phyloP scores from a whole-genome alignment of 2,797 vertebrate genomes.

The Cirrhinus molitorella region DNA sequence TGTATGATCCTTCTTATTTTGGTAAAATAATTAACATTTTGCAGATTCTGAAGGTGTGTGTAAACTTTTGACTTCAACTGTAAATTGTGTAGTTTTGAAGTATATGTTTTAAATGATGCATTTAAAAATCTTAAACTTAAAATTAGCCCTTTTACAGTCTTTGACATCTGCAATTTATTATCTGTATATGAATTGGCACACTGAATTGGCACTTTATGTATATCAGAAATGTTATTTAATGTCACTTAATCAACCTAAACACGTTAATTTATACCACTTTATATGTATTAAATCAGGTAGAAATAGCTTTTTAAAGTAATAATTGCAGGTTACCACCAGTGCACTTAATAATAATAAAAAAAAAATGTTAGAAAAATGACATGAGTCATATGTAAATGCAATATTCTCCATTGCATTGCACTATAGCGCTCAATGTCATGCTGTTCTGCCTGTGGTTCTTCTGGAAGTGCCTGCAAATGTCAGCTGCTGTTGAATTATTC shows the following conservation, averaged over 20 bases:
- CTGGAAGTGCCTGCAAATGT: conserved; percentile 2
- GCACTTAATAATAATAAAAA: not conserved
- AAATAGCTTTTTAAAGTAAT: no score
- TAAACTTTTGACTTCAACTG: no score
- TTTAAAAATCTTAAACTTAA: no score
- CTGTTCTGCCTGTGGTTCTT: not conserved
- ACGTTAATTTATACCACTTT: not conserved
- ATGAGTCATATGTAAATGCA: not conserved
- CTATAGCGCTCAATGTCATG: not conserved
- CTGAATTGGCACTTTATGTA: no score
- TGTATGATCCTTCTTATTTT: no score
- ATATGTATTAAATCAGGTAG: not conserved
- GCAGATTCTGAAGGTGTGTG: no score
- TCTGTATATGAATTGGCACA: not conserved
- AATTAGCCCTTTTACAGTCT: not conserved
- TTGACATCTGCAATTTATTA: not conserved
- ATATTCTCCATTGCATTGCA: not conserved
- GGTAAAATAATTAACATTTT: no score
- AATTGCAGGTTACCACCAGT: no score
- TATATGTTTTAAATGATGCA: no score
- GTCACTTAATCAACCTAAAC: no score
- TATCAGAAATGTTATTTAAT: no score
- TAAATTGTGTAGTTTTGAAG: no score
- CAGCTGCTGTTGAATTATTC: not conserved
- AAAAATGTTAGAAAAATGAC: not conserved